A percentile compares a stretch with the other conserved stretches of the same genome.
phyloP scores from a whole-genome alignment of 1,140 invertebrate species.

The Zophobas morio region DNA sequence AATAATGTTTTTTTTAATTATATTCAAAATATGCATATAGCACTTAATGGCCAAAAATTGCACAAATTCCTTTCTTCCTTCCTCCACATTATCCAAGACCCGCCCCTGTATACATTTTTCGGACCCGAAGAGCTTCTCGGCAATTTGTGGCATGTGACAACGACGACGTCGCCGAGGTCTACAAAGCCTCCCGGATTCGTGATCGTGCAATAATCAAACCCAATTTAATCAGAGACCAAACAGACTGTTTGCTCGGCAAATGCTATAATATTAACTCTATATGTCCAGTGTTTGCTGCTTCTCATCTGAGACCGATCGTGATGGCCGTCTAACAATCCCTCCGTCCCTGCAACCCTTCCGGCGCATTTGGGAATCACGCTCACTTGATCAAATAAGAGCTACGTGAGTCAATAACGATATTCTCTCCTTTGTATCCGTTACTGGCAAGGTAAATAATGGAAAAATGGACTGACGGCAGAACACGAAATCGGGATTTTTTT shows the following conservation, averaged over 20 bases:
- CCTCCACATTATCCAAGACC: constrained; percentile 18
- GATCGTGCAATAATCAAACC: constrained; percentile 58
- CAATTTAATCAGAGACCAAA: constrained; percentile 59
- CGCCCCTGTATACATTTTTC: constrained; percentile 28
- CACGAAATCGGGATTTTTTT: constrained; percentile 18
- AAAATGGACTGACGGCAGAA: constrained; percentile 34
- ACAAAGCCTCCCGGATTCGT: constrained; percentile 28
- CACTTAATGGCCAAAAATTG: too few relatives aligned
- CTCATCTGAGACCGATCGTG: constrained; percentile 53
- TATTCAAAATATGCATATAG: not conserved
- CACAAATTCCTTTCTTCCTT: not conserved
- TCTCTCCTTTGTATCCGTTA: constrained; percentile 40
- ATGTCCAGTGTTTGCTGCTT: constrained; percentile 58
- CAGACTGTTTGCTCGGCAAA: constrained; percentile 57
- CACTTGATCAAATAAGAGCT: constrained; percentile 48
- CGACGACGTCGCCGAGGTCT: constrained; percentile 21
- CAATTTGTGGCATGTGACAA: constrained; percentile 34
- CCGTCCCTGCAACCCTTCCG: constrained; percentile 43
- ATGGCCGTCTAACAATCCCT: constrained; percentile 44
- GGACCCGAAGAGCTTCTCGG: constrained; percentile 29
- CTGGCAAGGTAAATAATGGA: constrained; percentile 41
- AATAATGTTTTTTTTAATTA: too few relatives aligned
- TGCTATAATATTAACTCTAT: constrained; percentile 59
- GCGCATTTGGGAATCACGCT: constrained; percentile 48
- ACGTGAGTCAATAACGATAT: constrained; percentile 48